Percentiles rank a stretch among this genome's conserved stretches.
Conservation (phyloP, 2,888 invertebrate species). For the Stramonita haemastoma region DNA sequence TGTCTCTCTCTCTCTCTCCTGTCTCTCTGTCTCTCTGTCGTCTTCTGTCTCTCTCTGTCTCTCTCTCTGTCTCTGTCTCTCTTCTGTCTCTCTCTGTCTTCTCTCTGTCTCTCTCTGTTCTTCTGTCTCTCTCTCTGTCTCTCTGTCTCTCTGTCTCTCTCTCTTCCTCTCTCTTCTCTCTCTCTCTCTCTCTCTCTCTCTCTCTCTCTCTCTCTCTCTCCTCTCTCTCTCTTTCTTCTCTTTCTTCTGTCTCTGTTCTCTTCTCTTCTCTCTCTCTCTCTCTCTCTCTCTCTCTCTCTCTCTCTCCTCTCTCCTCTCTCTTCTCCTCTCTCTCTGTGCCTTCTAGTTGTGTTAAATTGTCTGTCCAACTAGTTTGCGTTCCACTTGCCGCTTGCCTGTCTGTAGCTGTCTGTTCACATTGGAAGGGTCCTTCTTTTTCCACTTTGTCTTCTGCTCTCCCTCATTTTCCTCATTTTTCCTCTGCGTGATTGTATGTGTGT, state of each 20-base stretch:
- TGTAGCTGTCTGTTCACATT: background rate
- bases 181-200: background rate
- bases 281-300: conserved; percentile 15
- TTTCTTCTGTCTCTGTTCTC: background rate
- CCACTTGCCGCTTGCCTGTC: background rate
- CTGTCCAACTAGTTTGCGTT: conserved; percentile 8
- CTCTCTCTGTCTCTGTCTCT: background rate
- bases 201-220: background rate
- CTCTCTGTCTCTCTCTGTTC: background rate
- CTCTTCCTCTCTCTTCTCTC: no score
- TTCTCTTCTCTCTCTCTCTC: background rate
- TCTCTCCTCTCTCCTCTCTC: background rate
- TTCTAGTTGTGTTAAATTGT: background rate
- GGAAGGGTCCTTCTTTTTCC: background rate
- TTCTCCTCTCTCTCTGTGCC: background rate
- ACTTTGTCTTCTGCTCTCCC: background rate
- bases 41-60: no score
- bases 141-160: background rate
- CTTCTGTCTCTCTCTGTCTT: no score
- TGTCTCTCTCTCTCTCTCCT: conserved; percentile 15
- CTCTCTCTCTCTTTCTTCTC: background rate
- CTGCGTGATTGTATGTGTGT: no score
- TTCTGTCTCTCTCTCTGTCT: background rate
- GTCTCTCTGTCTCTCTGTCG: no score
- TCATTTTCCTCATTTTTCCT: no score